phyloP scores from a whole-genome alignment of 1,140 invertebrate species.

The Drosophila ananassae region DNA sequence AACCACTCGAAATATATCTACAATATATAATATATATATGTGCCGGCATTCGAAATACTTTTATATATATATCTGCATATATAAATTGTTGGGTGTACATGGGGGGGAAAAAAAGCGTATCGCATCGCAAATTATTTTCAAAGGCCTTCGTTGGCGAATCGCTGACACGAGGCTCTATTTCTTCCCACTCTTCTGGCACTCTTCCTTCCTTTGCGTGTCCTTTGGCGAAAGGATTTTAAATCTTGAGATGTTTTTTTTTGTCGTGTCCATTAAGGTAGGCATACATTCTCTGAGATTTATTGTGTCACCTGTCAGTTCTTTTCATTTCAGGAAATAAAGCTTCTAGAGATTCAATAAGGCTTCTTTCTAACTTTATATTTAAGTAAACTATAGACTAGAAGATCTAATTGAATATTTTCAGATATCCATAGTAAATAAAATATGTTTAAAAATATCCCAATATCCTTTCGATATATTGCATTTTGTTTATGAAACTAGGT shows the following conservation, averaged over 20 bases:
- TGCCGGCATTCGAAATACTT: slow-evolving; percentile 40
- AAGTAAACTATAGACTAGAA: no score
- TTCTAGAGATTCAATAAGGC: not conserved
- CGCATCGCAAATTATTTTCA: slow-evolving; percentile 19
- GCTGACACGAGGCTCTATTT: not conserved
- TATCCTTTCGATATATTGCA: no score
- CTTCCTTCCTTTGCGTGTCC: not conserved
- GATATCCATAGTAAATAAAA: no score
- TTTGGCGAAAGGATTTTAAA: slow-evolving; percentile 1
- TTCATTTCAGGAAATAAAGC: not conserved
- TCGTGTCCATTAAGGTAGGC: not conserved
- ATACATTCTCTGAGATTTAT: not conserved
- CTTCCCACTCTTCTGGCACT: not conserved
- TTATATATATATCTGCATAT: slow-evolving; percentile 63
- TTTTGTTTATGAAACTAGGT: no score
- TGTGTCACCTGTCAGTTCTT: not conserved
- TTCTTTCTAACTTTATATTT: not conserved
- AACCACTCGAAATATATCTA: slow-evolving; percentile 43
- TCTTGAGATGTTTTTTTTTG: not conserved
- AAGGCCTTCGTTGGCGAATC: slow-evolving; percentile 9
- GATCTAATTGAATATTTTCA: no score
- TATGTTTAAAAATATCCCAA: no score
- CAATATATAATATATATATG: slow-evolving; percentile 51
- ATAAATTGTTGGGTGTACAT: slow-evolving; percentile 38
- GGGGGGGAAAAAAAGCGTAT: slow-evolving; percentile 38